Base-by-base conservation (phyloP, 2,888 invertebrate species). In the Dynastes hyllus region DNA sequence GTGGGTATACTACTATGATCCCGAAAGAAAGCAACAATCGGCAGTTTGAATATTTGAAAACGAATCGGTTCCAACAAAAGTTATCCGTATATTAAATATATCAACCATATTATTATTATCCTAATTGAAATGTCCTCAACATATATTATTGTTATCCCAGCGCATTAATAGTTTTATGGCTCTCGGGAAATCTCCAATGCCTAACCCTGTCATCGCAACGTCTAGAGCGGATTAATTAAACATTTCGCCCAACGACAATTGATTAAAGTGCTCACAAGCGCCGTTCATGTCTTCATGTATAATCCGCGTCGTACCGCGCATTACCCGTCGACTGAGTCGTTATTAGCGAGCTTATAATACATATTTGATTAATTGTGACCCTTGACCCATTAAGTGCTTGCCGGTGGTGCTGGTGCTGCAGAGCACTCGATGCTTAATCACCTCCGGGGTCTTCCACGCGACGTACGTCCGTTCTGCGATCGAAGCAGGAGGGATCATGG, bases 361-460 rank as follows among this genome's bases (percentile, higher is more conserved):
- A 58, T 65, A 37, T 65, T 65, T 65, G 65, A 65, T 65, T 65
- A 65, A 65, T 65, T 16, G 65, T n/a, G 2, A 65, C 32, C 65
- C 65, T 65, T 65, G 65, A 65, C 65, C 65, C 13, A 32, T 65
- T 37, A 65, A 65, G 13, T 37, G 22, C 22, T 2, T 55, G 55
- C 55, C n/a, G 45, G 45, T 45, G 45, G 61, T 9, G 16, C 5
- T 29, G 22, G 5, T 61, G 29, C 29, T 9, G 29, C 22, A 29
- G 11, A 29, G 11, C 29, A 61, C 11, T 61, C 5, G 61, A 61
- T 61, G 29, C 22, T 61, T 11, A 61, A 61, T 61, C 61, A 61
- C 22, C 29, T 9, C 9, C 61, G 45, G 45, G 45, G 9, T 45
- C 1, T 8, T 45, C 45, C 45, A 11, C 45, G 45, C 8, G 45